These are phyloP conservation scores for Enteromius unitaeniatus DNA, from an alignment of 2,797 vertebrate species.

Conservation along the genomic window DNA sequence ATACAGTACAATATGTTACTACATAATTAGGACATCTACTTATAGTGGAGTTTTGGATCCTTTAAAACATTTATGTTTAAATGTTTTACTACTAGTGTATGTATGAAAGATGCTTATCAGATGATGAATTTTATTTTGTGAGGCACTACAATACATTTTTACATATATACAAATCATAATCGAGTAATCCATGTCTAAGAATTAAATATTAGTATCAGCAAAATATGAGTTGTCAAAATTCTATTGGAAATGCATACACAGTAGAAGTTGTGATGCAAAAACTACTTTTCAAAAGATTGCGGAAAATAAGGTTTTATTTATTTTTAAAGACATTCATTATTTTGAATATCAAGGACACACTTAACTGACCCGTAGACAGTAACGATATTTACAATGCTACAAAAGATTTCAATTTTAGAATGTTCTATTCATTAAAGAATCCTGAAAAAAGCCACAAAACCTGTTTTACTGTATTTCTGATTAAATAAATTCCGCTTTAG, in stretches of 20 bases:
- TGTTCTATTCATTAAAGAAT: background rate
- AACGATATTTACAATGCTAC: background rate
- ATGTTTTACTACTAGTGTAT: too few species aligned
- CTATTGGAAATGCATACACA: background rate
- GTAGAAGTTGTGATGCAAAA: background rate
- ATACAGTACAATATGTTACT: background rate
- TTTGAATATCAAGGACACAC: background rate
- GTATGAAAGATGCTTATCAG: too few species aligned
- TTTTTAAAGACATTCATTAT: background rate
- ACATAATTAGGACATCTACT: background rate
- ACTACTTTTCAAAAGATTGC: background rate
- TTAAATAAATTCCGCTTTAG: background rate
- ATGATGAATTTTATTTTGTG: too few species aligned
- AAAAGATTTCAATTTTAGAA: background rate
- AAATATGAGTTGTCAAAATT: background rate
- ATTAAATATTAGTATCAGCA: background rate
- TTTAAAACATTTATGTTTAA: background rate
- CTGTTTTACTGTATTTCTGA: slow-evolving; percentile 1
- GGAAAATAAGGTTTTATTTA: background rate
- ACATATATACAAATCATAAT: background rate
- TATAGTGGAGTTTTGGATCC: background rate
- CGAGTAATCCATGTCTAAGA: background rate
- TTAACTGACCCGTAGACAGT: background rate
- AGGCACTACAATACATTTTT: background rate
- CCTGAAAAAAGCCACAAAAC: background rate